A percentile compares a stretch with the other conserved stretches of the same genome.
Conservation (phyloP, 2,888 invertebrate genomes). For the Stenotaenia linearis region DNA sequence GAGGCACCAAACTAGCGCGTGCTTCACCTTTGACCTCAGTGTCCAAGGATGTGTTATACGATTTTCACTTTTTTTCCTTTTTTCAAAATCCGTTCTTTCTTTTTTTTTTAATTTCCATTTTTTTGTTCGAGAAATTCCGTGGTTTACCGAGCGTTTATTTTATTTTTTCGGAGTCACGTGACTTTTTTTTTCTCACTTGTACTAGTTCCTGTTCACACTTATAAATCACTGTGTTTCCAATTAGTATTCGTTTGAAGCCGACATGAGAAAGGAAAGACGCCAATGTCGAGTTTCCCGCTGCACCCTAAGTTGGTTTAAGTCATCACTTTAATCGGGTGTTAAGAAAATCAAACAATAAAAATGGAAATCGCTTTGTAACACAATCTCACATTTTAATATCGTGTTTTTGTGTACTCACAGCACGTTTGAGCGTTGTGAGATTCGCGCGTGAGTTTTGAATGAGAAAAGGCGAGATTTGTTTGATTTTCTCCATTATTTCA, state of each 20-base stretch:
- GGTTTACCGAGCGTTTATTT: too few species aligned
- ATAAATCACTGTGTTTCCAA: slow-evolving; percentile 15
- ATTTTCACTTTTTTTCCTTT: not conserved
- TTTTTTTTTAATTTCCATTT: not conserved
- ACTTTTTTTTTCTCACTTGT: not conserved
- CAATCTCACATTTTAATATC: not conserved
- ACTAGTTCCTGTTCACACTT: slow-evolving; percentile 11
- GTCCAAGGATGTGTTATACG: not conserved
- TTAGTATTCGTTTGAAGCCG: slow-evolving; percentile 19
- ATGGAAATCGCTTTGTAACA: not conserved
- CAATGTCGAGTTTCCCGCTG: slow-evolving; percentile 12
- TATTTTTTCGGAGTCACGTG: not conserved
- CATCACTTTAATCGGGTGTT: not conserved
- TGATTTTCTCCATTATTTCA: too few species aligned
- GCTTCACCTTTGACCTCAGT: not conserved
- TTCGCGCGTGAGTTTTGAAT: too few species aligned
- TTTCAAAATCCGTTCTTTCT: not conserved
- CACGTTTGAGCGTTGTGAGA: too few species aligned
- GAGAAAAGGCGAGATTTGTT: too few species aligned
- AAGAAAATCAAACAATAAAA: not conserved
- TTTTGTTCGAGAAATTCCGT: too few species aligned
- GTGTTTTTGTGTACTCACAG: not conserved
- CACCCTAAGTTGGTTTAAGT: not conserved
- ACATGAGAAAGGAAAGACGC: slow-evolving; percentile 19
- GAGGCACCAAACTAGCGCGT: not conserved